A percentile compares a stretch with the other conserved stretches of the same genome.
Evolutionary conservation across 1,140 invertebrate species (phyloP).

Genomic region (Bemisia tabaci): DNA sequence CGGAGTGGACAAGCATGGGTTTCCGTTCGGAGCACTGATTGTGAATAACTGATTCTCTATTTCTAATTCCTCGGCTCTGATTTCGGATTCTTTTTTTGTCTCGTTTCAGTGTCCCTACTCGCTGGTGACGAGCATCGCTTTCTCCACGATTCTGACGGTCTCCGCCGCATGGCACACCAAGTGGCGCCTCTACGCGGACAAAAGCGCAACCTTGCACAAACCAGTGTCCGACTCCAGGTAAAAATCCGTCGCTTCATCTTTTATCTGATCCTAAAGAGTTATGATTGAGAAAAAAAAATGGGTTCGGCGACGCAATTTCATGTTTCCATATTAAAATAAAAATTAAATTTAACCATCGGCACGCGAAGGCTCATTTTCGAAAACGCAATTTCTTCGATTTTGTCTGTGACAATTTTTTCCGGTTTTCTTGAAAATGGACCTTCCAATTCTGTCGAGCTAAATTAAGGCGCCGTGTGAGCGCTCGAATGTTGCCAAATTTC

Average conservation of each 20-base stretch:
- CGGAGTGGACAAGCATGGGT: not conserved
- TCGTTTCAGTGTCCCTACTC: conserved; percentile 19
- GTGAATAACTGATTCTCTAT: not conserved
- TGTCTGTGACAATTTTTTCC: no score
- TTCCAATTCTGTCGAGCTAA: no score
- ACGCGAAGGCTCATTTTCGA: no score
- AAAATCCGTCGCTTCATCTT: not conserved
- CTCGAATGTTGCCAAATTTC: no score
- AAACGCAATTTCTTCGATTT: no score
- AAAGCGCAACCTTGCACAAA: conserved; percentile 9
- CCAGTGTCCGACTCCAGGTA: conserved; percentile 12
- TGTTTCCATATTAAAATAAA: no score
- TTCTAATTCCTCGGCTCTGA: not conserved
- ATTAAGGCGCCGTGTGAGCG: no score
- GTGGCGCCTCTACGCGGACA: conserved; percentile 17
- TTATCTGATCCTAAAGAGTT: not conserved
- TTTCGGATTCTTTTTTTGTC: conserved; percentile 4
- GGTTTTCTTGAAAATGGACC: no score
- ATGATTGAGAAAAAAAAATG: no score
- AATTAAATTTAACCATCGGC: no score
- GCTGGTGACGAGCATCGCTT: conserved; percentile 8
- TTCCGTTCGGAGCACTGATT: not conserved
- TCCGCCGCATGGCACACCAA: conserved; percentile 17
- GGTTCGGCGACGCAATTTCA: no score
- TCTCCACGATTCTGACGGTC: conserved; percentile 12